These are phyloP conservation scores for Sepiola atlantica DNA, from an alignment of 2,888 invertebrate genomes.

Conservation along the genomic window DNA sequence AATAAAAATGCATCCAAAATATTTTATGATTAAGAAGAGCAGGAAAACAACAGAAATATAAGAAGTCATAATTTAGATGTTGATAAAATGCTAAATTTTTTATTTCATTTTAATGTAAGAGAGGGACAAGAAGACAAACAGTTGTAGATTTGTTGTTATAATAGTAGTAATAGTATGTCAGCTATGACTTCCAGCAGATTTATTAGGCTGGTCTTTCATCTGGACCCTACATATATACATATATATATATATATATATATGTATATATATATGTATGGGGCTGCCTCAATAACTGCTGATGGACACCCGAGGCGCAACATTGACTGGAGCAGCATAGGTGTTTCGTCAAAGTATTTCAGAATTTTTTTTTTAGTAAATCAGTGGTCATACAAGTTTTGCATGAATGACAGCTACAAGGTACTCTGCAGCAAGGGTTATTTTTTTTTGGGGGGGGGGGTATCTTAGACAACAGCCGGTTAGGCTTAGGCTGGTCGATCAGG, in stretches of 20 bases:
- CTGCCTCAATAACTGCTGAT: background rate
- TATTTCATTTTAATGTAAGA: slow-evolving; percentile 60
- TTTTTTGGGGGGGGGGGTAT: background rate
- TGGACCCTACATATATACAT: background rate
- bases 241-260: too few species aligned
- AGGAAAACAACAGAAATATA: slow-evolving; percentile 46
- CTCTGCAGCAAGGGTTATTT: background rate
- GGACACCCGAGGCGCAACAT: background rate
- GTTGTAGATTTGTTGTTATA: slow-evolving; percentile 42
- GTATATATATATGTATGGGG: background rate
- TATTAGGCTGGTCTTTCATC: background rate
- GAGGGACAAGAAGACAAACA: slow-evolving; percentile 55
- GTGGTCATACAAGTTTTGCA: slow-evolving; percentile 32
- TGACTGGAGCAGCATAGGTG: background rate
- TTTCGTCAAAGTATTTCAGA: background rate
- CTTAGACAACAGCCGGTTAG: slow-evolving; percentile 32
- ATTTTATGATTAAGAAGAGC: background rate
- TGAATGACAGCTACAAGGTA: background rate
- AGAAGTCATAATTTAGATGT: slow-evolving; percentile 47
- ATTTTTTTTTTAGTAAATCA: slow-evolving; percentile 8
- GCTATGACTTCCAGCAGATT: slow-evolving; percentile 35
- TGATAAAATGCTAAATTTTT: slow-evolving; percentile 59
- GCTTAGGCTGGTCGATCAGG: background rate
- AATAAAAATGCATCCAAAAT: background rate
- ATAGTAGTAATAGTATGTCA: background rate